Percentiles rank a stretch among this genome's conserved stretches.
Conservation (phyloP, 2,797 vertebrate genomes). For the Manis crassicaudata region DNA sequence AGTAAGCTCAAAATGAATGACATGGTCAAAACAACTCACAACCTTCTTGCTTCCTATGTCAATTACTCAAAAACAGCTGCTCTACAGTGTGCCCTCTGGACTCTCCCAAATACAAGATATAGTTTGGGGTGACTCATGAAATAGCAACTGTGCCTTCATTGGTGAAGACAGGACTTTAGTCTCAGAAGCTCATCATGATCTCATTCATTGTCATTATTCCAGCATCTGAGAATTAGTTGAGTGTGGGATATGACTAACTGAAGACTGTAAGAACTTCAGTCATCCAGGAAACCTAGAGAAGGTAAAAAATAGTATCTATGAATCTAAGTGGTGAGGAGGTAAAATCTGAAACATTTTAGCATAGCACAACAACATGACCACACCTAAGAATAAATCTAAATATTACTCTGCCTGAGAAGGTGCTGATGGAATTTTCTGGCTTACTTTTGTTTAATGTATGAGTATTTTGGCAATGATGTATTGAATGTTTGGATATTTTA, state of each 20-base stretch:
- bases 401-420: not conserved
- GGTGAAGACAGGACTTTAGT: slow-evolving; percentile 47
- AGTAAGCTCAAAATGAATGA: slow-evolving; percentile 26
- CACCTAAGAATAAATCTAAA: slow-evolving; percentile 5
- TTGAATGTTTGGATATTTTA: slow-evolving; percentile 47
- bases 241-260: slow-evolving; percentile 57
- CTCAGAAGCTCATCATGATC: slow-evolving; percentile 25
- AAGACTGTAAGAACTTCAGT: slow-evolving; percentile 23
- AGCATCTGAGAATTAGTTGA: slow-evolving; percentile 16
- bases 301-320: slow-evolving; percentile 40
- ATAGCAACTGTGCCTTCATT: slow-evolving; percentile 15
- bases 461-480: slow-evolving; percentile 34
- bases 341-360: slow-evolving; percentile 1
- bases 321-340: not conserved
- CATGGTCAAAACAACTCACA: slow-evolving; percentile 1
- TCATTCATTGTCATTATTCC: slow-evolving; percentile 36
- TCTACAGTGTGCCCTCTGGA: slow-evolving; percentile 23
- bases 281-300: slow-evolving; percentile 50
- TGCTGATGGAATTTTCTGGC: not conserved
- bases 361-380: not conserved
- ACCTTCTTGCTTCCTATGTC: slow-evolving; percentile 32
- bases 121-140: slow-evolving; percentile 61
- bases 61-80: slow-evolving; percentile 1
- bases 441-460: slow-evolving; percentile 4
- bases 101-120: slow-evolving; percentile 42